phyloP scores from a whole-genome alignment of 1,140 invertebrate species.

The Campoletis sonorensis region DNA sequence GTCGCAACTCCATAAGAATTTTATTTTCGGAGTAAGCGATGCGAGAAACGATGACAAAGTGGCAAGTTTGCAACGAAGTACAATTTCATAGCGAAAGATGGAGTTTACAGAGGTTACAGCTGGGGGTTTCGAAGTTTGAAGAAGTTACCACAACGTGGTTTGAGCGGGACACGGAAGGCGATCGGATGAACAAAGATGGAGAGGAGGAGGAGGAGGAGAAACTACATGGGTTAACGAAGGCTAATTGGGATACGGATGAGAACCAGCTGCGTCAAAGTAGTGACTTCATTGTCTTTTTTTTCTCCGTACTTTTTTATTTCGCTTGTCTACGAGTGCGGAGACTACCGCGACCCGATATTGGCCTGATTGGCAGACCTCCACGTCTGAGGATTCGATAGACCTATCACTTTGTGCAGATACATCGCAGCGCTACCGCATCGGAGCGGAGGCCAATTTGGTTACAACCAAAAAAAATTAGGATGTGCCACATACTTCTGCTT shows the following conservation, averaged over 20 bases:
- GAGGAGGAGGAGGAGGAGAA: not conserved
- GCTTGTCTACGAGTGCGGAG: not conserved
- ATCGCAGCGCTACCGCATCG: not conserved
- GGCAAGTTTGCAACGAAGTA: not conserved
- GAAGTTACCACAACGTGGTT: conserved; percentile 9
- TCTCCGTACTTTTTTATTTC: not conserved
- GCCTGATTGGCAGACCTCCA: conserved; percentile 17
- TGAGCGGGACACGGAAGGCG: not conserved
- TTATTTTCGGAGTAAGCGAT: not conserved
- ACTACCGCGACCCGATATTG: not conserved
- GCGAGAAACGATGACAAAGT: not conserved
- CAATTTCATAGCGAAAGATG: not conserved
- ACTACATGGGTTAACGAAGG: conserved; percentile 13
- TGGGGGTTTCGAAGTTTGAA: not conserved
- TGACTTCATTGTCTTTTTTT: not conserved
- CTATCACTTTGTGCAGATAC: not conserved
- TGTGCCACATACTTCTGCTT: too few relatives aligned
- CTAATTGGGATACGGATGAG: conserved; percentile 24
- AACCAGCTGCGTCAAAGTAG: conserved; percentile 15
- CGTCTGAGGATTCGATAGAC: not conserved
- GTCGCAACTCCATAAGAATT: not conserved
- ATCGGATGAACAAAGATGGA: not conserved
- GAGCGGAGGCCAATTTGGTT: not conserved
- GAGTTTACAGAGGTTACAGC: not conserved
- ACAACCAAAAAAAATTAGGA: not conserved